Evolutionary conservation across 2,888 invertebrate genomes (phyloP), one percentile per base, ranked within the genome.

Genomic region (Drosophila birchii): DNA sequence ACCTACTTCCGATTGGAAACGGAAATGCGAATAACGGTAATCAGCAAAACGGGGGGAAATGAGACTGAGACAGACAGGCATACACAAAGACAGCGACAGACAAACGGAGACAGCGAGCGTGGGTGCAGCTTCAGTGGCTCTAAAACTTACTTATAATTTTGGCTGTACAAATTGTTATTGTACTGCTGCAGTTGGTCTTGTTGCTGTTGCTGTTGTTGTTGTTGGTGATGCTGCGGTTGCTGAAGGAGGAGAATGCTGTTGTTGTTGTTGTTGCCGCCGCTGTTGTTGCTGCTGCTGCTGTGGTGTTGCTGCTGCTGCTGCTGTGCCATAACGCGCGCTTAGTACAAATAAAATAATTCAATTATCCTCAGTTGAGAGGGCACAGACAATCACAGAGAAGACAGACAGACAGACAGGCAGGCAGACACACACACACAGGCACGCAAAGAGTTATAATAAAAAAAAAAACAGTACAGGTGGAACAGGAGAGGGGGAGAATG

Each of bases 81-180:
- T 12, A 32, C 47, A 54, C 23, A 29, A 34, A 47, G 45, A 60
- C 60, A 23, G 49, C 36, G 32, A 66, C 60, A 58, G 34, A 26
- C 55, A 70, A 36, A 72, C 47, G 62, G 16, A 58, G 39, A 41
- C 68, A 61, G 49, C 71, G 43, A 62, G 60, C 57, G 38, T 26
- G 43, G 39, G 43, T 36, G 34, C 38, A 43, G 60, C 70, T 16
- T 23, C 68, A 67, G 39, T 34, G 51, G 39, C 54, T 58, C 58
- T 76, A 75, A 78, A 81, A 89, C 90, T 90, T 88, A 90, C 90
- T 78, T 90, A 88, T 73, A 84, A 68, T 80, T 79, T 70, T 78
- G 77, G 71, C 78, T 78, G 71, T 78, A 82, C 75, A 78, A 79
- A 84, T 84, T 78, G 68, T 88, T 88, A 66, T 88, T 80, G 79